A percentile compares a stretch with the other conserved stretches of the same genome.
These are phyloP conservation scores for Apteryx mantelli DNA, from an alignment of 2,113 vertebrate species.

Conservation along the genomic window DNA sequence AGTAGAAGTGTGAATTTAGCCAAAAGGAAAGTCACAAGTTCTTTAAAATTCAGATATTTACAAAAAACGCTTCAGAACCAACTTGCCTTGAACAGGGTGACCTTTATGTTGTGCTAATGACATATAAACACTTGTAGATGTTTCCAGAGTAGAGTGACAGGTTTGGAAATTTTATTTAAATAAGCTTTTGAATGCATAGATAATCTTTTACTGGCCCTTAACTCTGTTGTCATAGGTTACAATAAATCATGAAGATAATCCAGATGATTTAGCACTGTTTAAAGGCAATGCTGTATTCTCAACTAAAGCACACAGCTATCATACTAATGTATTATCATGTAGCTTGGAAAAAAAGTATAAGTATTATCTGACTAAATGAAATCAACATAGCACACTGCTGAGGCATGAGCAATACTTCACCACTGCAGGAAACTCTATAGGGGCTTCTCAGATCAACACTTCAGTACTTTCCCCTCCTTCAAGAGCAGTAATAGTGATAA, in stretches of 20 bases:
- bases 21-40: neutral
- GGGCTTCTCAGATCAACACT: neutral
- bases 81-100: neutral
- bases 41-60: neutral
- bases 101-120: neutral
- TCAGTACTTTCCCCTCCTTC: neutral
- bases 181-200: neutral
- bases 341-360: fast-evolving
- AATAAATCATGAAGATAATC: neutral
- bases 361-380: neutral
- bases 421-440: neutral
- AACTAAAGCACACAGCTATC: fast-evolving
- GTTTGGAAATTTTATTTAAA: neutral
- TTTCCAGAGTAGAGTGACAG: neutral
- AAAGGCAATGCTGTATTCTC: neutral
- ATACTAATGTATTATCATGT: too few species aligned
- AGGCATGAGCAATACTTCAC: neutral
- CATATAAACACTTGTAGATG: neutral
- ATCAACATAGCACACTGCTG: neutral
- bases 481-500: neutral
- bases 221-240: neutral
- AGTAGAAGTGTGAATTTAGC: neutral
- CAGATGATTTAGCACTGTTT: neutral
- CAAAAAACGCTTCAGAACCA: neutral
- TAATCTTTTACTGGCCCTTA: neutral